Base-by-base conservation (phyloP, 2,888 invertebrate genomes). In the Mythimna lalbum region DNA sequence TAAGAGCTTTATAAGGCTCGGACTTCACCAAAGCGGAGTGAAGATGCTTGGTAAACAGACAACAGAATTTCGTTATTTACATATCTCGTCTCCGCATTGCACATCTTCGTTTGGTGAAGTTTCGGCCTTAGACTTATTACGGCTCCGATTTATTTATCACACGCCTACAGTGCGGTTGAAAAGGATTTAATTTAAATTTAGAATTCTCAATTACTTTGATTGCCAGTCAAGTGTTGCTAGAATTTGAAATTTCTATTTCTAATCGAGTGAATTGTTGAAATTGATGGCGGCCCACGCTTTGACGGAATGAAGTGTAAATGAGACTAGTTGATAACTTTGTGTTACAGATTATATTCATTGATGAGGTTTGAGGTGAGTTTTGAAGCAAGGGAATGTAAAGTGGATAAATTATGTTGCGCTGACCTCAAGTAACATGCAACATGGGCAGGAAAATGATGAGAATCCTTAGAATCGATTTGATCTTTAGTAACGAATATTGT, bases 181-280 rank as follows among this genome's bases (percentile, higher is more conserved):
- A 76, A 63, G 74, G 72, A 83, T 85, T 84, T 76, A 75, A 86
- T 78, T 85, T 77, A 76, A 83, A 85, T 88, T 85, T 82, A 84
- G 82, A 78, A 75, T 43, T 70, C 76, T 73, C 85, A 81, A 86
- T 86, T 87, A 83, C 73, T 80, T 60, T 80, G 82, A 85, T 83
- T 86, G 78, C 52, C 66, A 78, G 84, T 78, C 80, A 82, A 85
- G 82, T 64, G 56, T 39, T 78, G 74, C 60, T 63, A 31, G 61
- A 56, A 73, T 71, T 43, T 67, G 57, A 49, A 69, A 71, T 69
- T 69, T 65, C n/a, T 36, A 70, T 68, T 70, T 67, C n/a, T 23
- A 62, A 59, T 63, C 10, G 36, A 81, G 60, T 64, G 43, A 61
- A 69, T 59, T 27, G 43, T 60, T 53, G 19, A n/a, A 68, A 64